Conservation (phyloP, 2,888 invertebrate genomes). For the Parnassius orleans region DNA sequence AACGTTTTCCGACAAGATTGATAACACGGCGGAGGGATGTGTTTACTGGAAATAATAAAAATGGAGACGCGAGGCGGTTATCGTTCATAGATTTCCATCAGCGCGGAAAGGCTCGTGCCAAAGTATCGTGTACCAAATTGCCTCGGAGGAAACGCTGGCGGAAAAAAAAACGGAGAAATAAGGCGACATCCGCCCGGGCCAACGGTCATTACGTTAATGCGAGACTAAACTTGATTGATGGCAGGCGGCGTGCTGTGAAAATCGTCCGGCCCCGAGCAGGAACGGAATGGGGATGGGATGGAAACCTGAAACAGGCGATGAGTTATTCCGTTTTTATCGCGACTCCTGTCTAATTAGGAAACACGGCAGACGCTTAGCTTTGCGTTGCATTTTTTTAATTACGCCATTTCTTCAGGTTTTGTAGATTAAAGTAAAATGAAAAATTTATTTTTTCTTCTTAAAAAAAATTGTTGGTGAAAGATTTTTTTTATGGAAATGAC, state of each 20-base stretch:
- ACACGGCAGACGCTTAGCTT: neutral
- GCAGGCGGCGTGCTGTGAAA: constrained; percentile 46
- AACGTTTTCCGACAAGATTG: constrained; percentile 8
- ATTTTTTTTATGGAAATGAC: too few species aligned
- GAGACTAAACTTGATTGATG: constrained; percentile 80
- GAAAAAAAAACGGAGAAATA: constrained; percentile 70
- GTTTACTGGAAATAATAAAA: constrained; percentile 33
- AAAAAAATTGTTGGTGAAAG: too few species aligned
- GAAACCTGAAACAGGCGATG: constrained; percentile 12
- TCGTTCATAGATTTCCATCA: constrained; percentile 76
- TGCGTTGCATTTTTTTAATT: neutral
- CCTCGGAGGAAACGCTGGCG: constrained; percentile 43
- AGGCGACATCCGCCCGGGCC: constrained; percentile 73
- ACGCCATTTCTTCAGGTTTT: too few species aligned
- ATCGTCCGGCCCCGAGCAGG: constrained; percentile 44
- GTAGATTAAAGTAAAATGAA: too few species aligned
- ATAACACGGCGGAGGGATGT: constrained; percentile 20
- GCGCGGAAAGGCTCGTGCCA: constrained; percentile 63
- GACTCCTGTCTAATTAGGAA: constrained; percentile 9
- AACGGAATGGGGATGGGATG: constrained; percentile 12
- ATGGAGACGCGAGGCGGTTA: constrained; percentile 49
- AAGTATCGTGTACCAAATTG: constrained; percentile 70
- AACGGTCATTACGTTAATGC: constrained; percentile 79
- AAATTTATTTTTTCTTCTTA: too few species aligned
- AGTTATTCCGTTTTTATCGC: constrained; percentile 15